Conservation (phyloP, 2,888 invertebrate species). For the Sinhomidia bicolor region DNA sequence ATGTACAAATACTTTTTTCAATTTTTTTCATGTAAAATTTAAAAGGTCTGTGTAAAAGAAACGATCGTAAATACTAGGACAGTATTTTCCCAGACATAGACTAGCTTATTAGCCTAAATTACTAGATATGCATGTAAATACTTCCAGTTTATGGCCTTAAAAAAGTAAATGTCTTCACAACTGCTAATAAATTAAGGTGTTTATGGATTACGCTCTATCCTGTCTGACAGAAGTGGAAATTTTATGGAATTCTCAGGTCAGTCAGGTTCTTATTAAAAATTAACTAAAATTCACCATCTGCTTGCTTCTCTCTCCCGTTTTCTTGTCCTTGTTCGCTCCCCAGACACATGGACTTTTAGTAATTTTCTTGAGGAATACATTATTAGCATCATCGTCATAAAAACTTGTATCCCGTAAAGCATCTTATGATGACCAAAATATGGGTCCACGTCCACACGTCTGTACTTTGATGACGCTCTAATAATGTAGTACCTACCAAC, state of each 20-base stretch:
- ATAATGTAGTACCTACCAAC: background rate
- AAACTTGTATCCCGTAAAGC: background rate
- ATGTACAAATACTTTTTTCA: background rate
- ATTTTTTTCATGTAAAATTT: background rate
- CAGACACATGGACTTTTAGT: background rate
- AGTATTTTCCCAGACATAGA: background rate
- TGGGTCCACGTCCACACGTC: background rate
- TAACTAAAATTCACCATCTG: background rate
- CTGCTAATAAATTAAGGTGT: slow-evolving; percentile 29
- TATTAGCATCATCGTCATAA: too few relatives aligned
- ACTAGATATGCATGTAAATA: too few relatives aligned
- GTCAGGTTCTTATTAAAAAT: background rate
- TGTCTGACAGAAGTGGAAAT: background rate
- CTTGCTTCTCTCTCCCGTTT: background rate
- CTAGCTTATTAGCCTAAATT: background rate
- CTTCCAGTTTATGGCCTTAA: background rate
- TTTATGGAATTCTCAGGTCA: background rate
- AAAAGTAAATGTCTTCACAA: slow-evolving; percentile 1
- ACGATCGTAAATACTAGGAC: background rate
- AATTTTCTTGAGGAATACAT: too few relatives aligned
- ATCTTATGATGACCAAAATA: slow-evolving; percentile 5
- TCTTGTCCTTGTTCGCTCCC: background rate
- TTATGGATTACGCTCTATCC: background rate
- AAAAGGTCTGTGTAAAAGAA: background rate
- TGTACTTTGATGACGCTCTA: background rate